These are phyloP conservation scores for Amphiprion clarkii DNA, from an alignment of 2,797 vertebrate genomes.

Conservation along the genomic window DNA sequence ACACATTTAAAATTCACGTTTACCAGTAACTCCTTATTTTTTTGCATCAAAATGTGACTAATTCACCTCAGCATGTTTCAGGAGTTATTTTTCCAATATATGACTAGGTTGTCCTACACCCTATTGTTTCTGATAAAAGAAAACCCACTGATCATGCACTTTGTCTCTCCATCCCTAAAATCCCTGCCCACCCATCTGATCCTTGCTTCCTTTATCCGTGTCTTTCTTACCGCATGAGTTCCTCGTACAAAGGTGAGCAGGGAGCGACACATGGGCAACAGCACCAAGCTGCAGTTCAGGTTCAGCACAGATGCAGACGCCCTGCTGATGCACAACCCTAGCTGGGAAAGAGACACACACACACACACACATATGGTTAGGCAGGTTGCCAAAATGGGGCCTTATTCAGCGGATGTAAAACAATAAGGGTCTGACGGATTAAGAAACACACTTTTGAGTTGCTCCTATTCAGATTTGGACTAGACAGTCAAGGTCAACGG, in stretches of 20 bases:
- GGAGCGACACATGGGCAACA: slow-evolving; percentile 93
- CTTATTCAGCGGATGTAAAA: slow-evolving; percentile 16
- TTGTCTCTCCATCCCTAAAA: neutral
- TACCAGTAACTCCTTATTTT: neutral
- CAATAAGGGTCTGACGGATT: slow-evolving; percentile 9
- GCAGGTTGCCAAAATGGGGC: slow-evolving; percentile 13
- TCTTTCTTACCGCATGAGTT: slow-evolving; percentile 86
- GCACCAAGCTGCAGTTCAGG: slow-evolving; percentile 95
- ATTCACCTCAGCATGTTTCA: neutral
- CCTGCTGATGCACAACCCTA: slow-evolving; percentile 96
- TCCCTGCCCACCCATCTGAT: neutral
- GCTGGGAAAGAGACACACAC: slow-evolving; percentile 84
- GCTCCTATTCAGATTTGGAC: slow-evolving; percentile 25
- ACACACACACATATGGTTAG: slow-evolving; percentile 30
- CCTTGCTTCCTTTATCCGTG: no score
- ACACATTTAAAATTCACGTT: neutral
- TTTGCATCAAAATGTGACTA: neutral
- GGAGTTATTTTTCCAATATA: slow-evolving; percentile 7
- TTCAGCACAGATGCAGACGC: slow-evolving; percentile 96
- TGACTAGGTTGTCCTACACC: neutral
- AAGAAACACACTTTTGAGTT: slow-evolving; percentile 35
- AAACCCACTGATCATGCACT: neutral
- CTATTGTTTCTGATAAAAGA: neutral
- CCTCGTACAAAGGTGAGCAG: slow-evolving; percentile 91
- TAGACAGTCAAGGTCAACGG: slow-evolving; percentile 32